Evolutionary conservation across 2,888 invertebrate genomes (phyloP), one percentile per base, ranked within the genome.

Genomic region (Trachelus tabidus): DNA sequence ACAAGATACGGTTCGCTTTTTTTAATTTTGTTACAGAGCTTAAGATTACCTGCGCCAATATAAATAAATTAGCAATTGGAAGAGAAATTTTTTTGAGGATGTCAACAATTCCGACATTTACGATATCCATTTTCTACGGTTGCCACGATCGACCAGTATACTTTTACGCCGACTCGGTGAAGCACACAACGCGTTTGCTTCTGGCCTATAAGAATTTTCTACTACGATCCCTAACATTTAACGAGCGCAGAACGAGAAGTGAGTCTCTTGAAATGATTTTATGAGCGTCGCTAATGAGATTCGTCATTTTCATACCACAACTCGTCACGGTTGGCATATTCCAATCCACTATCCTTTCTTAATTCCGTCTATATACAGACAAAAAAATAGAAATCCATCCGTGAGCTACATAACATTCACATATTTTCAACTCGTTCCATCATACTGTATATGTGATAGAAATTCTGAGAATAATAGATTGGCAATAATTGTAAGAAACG

Each of bases 21-120:
- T 80, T 79, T 77, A 79, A 74, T 80, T 79, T 79, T 76, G 33
- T 75, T 30, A 33, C 34, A 34, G 68, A 69, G 34, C 6, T 9
- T 0, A 9, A 1, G 9, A 23, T 23, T 56, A 9, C 0, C 23
- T 0, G 9, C 9, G 15, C 6, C 9, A 23, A 6, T 23, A 2
- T 15, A 56, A 56, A 23, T 56, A 56, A 56, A 56, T 23, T 56
- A 23, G 56, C 9, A 6, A 56, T 56, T 56, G 23, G 23, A 56
- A 9, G 56, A 23, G 56, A 23, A 56, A 56, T 56, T 56, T 56
- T 56, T 56, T 56, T 23, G 23, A 9, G 15, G 9, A 23, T 23
- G 23, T 23, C 56, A 9, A 40, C 40, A 15, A 56, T 6, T 56
- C 56, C 56, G 15, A 15, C 9, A 23, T 56, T 56, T 23, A 56